phyloP scores from a whole-genome alignment of 2,113 vertebrate genomes.

The Otocyon megalotis region DNA sequence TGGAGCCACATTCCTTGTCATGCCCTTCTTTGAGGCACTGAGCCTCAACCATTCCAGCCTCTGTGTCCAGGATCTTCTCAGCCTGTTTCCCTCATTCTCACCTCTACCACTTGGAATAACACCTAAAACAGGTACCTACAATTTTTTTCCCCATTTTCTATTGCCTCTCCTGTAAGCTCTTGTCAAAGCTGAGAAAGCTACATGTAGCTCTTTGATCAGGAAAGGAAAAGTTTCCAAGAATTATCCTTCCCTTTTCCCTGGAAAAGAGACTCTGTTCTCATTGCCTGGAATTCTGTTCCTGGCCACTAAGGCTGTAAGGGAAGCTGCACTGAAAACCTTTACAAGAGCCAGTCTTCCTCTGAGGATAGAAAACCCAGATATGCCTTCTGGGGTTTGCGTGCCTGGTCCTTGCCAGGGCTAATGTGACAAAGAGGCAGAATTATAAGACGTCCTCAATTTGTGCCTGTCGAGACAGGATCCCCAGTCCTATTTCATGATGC shows the following conservation, averaged over 20 bases:
- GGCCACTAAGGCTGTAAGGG: not conserved
- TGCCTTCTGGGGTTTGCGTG: no score
- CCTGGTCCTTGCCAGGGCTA: not conserved
- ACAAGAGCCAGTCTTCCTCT: not conserved
- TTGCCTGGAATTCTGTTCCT: not conserved
- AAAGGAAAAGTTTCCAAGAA: not conserved
- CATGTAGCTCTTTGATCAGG: not conserved
- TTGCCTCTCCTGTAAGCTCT: not conserved
- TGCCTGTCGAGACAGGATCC: not conserved
- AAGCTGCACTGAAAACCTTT: not conserved
- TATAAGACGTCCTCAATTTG: not conserved
- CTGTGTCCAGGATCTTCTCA: not conserved
- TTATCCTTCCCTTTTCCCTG: not conserved
- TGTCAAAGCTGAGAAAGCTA: not conserved
- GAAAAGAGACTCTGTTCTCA: not conserved
- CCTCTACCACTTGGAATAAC: not conserved
- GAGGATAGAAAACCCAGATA: not conserved
- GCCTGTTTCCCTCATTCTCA: not conserved
- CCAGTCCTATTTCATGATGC: not conserved
- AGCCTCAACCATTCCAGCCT: not conserved
- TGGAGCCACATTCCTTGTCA: not conserved
- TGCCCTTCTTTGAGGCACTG: rapidly evolving
- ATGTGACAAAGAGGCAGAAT: not conserved
- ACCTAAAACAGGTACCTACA: no score
- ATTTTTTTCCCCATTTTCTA: not conserved